A percentile compares a stretch with the other conserved stretches of the same genome.
phyloP scores from a whole-genome alignment of 2,888 invertebrate species.

The Rotaria socialis region DNA sequence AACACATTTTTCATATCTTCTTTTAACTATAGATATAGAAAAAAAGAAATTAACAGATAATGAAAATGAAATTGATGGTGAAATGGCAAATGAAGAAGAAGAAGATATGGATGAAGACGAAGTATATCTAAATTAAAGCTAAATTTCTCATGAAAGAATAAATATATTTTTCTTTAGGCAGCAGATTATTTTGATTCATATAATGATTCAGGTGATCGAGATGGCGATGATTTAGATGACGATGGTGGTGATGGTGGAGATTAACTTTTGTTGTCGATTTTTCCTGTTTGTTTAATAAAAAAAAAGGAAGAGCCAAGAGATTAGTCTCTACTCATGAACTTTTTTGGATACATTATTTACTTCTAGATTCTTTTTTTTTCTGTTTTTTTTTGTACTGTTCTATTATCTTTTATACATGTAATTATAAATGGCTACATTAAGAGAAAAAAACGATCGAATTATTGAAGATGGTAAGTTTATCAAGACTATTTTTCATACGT shows the following conservation, averaged over 20 bases:
- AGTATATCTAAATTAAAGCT: neutral
- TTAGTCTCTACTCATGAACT: neutral
- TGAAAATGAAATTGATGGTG: conserved; percentile 20
- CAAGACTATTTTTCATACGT: too few species aligned
- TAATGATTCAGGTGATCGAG: conserved; percentile 21
- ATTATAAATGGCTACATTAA: too few species aligned
- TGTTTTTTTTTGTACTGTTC: too few species aligned
- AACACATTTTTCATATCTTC: too few species aligned
- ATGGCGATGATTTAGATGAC: neutral
- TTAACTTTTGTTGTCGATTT: neutral
- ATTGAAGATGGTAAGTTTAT: too few species aligned
- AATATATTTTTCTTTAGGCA: neutral
- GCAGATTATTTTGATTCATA: neutral
- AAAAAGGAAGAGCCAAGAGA: neutral
- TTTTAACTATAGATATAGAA: neutral
- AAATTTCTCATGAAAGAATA: neutral
- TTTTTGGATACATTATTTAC: too few species aligned
- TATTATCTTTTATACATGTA: too few species aligned
- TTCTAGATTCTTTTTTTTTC: too few species aligned
- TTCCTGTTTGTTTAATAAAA: neutral
- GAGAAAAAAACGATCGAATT: too few species aligned
- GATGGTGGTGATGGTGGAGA: conserved; percentile 21
- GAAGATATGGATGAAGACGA: conserved; percentile 33
- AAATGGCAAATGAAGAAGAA: neutral
- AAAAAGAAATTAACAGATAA: conserved; percentile 33